Percentiles rank a stretch among this genome's conserved stretches.
Evolutionary conservation across 2,113 vertebrate genomes (phyloP).

Genomic region (Oreochromis spilurus): DNA sequence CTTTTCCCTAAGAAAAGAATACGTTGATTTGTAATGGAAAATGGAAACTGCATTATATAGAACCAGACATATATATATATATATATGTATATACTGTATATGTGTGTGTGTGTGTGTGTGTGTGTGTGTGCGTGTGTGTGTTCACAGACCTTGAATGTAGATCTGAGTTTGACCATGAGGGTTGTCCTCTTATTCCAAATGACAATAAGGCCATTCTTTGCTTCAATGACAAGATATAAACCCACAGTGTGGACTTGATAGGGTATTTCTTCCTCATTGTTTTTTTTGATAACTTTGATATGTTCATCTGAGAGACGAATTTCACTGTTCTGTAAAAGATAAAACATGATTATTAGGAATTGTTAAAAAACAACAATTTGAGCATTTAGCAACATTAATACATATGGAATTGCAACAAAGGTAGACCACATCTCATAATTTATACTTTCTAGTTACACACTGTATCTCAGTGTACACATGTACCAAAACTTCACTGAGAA

Average conservation of each 20-base stretch:
- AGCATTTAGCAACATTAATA: neutral
- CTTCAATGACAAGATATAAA: conserved; percentile 84
- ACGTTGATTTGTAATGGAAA: neutral
- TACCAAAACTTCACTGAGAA: neutral
- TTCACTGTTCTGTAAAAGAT: conserved; percentile 75
- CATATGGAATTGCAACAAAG: neutral
- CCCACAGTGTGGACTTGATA: conserved; percentile 82
- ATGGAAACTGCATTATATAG: neutral
- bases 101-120: too few relatives aligned
- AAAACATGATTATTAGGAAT: neutral
- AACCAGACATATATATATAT: too few relatives aligned
- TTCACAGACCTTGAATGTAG: conserved; percentile 77
- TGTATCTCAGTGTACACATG: conserved; percentile 71
- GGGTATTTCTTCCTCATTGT: conserved; percentile 61
- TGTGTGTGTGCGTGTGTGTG: too few relatives aligned
- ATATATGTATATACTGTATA: too few relatives aligned
- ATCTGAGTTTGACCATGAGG: conserved; percentile 80
- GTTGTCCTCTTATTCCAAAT: conserved; percentile 89
- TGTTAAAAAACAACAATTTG: neutral
- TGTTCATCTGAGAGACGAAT: conserved; percentile 77
- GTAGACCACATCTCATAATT: neutral
- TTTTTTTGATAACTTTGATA: conserved; percentile 71
- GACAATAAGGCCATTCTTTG: conserved; percentile 74
- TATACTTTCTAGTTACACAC: conserved; percentile 3
- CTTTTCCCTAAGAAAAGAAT: conserved; percentile 68